Base-by-base conservation (phyloP, 2,888 invertebrate species). In the Phaedon cochleariae region DNA sequence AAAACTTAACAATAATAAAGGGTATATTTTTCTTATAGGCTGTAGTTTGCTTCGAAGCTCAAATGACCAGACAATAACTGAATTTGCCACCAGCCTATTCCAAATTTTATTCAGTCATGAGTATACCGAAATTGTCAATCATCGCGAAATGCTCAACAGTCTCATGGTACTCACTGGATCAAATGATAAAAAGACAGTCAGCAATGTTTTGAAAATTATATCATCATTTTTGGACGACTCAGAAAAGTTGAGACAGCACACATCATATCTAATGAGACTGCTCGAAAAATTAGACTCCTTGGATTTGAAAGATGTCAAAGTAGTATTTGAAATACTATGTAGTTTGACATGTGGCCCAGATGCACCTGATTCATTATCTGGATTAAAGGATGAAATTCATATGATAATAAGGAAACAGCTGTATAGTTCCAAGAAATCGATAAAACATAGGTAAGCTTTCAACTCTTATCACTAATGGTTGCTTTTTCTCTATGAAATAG, bases 371-470 rank as follows among this genome's bases (percentile, higher is more conserved):
- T 77, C 83, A 1, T 75, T 84, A 29, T 82, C 84, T n/a, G 82
- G 84, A 2, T 87, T 94, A 41, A 89, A 91, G 80, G 92, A 93
- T 84, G 94, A 95, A 79, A 87, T 96, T 58, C 90, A 91, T 77
- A 95, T 96, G 86, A 84, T 95, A 17, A 88, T 95, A n/a, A 88
- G 91, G 72, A 96, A 96, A 81, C 93, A 95, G 81, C 84, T 96
- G 37, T 88, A 90, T 1, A 90, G 88, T 79, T 87, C 88, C 2
- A 87, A 87, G 71, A 85, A 87, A 18, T 79, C 79, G 21, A 85
- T 89, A 6, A 92, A 92, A 82, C 86, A 88, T 61, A 90, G 69
- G 69, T 69, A 68, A 15, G 9, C 18, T 1, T 46, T 45, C 18
- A 7, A 37, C 3, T 41, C 3, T 4, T 1, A 41, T 26, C 4